These are phyloP conservation scores for Mobula hypostoma DNA, from an alignment of 2,113 vertebrate species.

Conservation along the genomic window DNA sequence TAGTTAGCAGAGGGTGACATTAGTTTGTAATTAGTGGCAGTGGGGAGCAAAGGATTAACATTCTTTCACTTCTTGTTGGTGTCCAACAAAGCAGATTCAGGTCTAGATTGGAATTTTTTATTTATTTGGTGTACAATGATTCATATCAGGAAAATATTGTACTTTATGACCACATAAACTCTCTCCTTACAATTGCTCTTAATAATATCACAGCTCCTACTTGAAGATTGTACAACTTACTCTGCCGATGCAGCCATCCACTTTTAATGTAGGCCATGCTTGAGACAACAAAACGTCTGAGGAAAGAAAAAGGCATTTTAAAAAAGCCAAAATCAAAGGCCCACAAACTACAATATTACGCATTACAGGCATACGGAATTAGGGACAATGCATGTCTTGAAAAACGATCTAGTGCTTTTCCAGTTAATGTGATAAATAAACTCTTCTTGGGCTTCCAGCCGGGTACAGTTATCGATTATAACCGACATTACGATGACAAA, in stretches of 20 bases:
- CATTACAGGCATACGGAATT: neutral
- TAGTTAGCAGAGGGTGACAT: too few species aligned
- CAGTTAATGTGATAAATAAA: too few species aligned
- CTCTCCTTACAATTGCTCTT: neutral
- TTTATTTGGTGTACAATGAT: neutral
- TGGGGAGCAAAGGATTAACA: too few species aligned
- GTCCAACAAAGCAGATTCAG: too few species aligned
- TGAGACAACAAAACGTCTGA: constrained; percentile 40
- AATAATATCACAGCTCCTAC: neutral
- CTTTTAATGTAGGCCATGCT: constrained; percentile 68
- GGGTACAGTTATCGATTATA: too few species aligned
- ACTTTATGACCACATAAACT: neutral
- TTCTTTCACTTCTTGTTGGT: too few species aligned
- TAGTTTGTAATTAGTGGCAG: neutral
- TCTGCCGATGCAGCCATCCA: constrained; percentile 66
- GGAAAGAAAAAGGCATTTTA: constrained; percentile 33
- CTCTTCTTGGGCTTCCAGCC: too few species aligned
- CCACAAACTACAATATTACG: too few species aligned
- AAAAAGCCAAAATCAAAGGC: neutral
- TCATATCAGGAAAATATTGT: neutral
- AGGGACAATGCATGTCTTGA: too few species aligned
- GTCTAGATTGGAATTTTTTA: neutral
- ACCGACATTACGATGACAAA: too few species aligned
- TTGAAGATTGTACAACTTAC: constrained; percentile 51
- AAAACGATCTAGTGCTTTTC: too few species aligned